A percentile compares a stretch with the other conserved stretches of the same genome.
These are phyloP conservation scores for Dasyornis broadbenti DNA, from an alignment of 2,113 vertebrate species.

Conservation along the genomic window DNA sequence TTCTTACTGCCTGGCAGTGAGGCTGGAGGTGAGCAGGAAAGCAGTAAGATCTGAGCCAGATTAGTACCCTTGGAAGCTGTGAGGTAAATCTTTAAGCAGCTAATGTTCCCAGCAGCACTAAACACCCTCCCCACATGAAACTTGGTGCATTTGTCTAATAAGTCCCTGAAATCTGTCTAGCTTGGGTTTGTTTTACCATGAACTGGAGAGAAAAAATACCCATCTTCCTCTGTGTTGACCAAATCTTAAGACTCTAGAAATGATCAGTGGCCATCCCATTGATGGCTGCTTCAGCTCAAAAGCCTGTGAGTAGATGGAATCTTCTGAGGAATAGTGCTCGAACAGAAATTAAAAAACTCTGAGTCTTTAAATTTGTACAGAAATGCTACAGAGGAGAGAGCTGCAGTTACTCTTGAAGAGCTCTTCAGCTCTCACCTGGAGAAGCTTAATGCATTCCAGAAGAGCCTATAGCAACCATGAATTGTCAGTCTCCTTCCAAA, in stretches of 20 bases:
- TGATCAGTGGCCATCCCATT: not conserved
- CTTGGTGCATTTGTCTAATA: not conserved
- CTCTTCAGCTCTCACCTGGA: not conserved
- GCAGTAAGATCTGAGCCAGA: constrained; percentile 18
- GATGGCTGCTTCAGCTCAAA: not conserved
- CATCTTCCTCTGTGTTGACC: not conserved
- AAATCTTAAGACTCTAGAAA: not conserved
- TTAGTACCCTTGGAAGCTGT: constrained; percentile 14
- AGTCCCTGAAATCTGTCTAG: not conserved
- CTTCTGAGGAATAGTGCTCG: not conserved
- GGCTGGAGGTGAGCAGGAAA: constrained; percentile 8
- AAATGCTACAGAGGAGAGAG: not conserved
- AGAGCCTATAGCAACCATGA: not conserved
- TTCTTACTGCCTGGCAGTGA: not conserved
- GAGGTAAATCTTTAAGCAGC: constrained; percentile 56
- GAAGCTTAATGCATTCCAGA: not conserved
- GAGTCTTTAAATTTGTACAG: not conserved
- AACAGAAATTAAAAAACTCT: accelerated
- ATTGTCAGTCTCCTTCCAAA: not conserved
- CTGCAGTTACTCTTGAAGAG: not conserved
- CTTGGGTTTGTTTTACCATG: not conserved
- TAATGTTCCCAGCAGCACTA: not conserved
- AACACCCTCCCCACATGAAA: not conserved
- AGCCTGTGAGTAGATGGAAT: not conserved
- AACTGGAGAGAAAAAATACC: not conserved